Percentiles rank a stretch among this genome's conserved stretches.
These are phyloP conservation scores for Triplophysa dalaica DNA, from an alignment of 2,113 vertebrate genomes.

Conservation along the genomic window DNA sequence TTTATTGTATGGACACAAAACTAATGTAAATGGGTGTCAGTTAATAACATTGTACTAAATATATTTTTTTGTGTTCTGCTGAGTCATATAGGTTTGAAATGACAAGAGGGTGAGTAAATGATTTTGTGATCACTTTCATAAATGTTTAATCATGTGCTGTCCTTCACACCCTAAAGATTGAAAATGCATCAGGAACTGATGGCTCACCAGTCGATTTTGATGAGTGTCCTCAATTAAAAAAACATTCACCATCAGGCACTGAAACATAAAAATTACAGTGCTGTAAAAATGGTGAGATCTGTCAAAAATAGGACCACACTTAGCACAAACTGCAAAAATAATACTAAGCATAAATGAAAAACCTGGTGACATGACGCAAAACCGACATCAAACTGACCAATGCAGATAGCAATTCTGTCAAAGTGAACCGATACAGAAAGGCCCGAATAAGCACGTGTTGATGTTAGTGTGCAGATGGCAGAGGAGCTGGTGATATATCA, in stretches of 20 bases:
- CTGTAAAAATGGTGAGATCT: neutral
- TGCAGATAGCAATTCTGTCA: neutral
- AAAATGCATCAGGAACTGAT: no score
- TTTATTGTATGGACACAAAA: no score
- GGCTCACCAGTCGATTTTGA: neutral
- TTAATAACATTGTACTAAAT: no score
- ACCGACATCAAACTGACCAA: neutral
- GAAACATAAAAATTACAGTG: neutral
- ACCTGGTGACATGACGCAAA: neutral
- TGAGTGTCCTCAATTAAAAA: neutral
- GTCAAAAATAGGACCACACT: neutral
- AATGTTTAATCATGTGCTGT: neutral
- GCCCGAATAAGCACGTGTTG: neutral
- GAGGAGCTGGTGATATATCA: constrained; percentile 22
- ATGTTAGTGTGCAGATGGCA: neutral
- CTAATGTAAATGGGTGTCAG: no score
- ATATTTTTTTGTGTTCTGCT: no score
- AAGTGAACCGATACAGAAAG: neutral
- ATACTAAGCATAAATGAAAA: neutral
- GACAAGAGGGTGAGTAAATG: no score
- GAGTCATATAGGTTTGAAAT: no score
- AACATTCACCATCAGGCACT: neutral
- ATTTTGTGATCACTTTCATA: neutral
- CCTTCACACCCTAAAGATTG: neutral
- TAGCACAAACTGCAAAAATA: neutral